Evolutionary conservation across 2,113 vertebrate species (phyloP).

Genomic region (Lasiurus cinereus): DNA sequence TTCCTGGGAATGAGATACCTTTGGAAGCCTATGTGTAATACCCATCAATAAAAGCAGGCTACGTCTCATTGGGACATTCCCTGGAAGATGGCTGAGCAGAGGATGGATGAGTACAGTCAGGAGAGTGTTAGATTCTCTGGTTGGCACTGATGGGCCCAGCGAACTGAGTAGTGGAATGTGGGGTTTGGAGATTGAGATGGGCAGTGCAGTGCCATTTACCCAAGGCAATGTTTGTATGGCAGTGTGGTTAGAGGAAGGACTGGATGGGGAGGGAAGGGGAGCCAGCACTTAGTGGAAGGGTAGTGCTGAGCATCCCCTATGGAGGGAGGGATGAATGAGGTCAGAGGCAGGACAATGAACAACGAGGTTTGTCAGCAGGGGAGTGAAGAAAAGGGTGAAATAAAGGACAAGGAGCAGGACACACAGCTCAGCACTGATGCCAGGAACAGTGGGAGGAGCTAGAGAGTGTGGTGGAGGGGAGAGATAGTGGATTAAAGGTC

Average conservation of each 20-base stretch:
- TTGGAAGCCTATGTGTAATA: neutral
- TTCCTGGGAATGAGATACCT: neutral
- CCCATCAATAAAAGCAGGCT: neutral
- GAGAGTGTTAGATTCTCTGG: neutral
- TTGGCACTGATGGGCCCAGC: neutral
- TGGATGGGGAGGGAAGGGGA: too few species aligned
- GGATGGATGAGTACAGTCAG: neutral
- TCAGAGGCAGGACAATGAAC: neutral
- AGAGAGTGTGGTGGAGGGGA: neutral
- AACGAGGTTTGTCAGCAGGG: neutral
- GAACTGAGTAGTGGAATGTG: neutral
- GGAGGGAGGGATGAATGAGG: neutral
- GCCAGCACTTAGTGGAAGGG: neutral
- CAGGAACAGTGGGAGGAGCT: neutral
- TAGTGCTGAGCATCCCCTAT: neutral
- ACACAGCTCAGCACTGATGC: neutral
- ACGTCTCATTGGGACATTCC: neutral
- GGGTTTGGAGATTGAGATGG: neutral
- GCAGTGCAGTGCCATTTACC: neutral
- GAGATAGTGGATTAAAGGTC: neutral
- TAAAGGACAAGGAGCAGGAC: neutral
- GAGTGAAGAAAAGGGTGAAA: neutral
- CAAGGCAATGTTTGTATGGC: neutral
- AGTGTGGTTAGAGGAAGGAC: neutral
- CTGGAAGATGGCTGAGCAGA: neutral